phyloP scores from a whole-genome alignment of 2,113 vertebrate species.

The Tyrannus savana region DNA sequence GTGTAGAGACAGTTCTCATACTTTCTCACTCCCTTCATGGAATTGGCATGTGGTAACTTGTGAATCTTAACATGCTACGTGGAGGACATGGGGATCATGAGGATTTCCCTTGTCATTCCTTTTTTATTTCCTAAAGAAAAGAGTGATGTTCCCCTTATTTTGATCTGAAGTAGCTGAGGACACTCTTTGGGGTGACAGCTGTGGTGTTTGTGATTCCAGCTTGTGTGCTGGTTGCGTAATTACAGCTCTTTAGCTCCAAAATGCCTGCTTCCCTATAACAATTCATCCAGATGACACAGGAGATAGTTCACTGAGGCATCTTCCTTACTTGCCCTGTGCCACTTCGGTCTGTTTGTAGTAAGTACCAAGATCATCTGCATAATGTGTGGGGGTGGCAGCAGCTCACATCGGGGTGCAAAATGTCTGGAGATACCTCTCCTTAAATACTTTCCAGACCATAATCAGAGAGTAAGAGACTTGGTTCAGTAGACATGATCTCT shows the following conservation, averaged over 20 bases:
- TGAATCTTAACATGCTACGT: background rate
- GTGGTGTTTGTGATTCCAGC: background rate
- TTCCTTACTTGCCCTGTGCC: background rate
- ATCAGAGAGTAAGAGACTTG: background rate
- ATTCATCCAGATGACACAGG: background rate
- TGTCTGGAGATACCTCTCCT: background rate
- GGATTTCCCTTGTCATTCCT: background rate
- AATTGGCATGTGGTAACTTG: background rate
- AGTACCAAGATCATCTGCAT: background rate
- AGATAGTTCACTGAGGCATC: fast-evolving
- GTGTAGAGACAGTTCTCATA: background rate
- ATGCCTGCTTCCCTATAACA: background rate
- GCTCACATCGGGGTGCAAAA: background rate
- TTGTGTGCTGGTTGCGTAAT: background rate
- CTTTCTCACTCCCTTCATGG: background rate
- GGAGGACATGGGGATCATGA: background rate
- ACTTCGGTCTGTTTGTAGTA: background rate
- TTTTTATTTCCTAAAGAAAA: background rate
- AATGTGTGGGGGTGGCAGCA: background rate
- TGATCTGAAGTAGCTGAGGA: background rate
- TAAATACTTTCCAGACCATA: background rate
- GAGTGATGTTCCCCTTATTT: background rate
- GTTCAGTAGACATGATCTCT: background rate
- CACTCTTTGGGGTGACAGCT: background rate
- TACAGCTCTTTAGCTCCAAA: background rate